Base-by-base conservation (phyloP, 2,888 invertebrate genomes). In the Ochlodes sylvanus region DNA sequence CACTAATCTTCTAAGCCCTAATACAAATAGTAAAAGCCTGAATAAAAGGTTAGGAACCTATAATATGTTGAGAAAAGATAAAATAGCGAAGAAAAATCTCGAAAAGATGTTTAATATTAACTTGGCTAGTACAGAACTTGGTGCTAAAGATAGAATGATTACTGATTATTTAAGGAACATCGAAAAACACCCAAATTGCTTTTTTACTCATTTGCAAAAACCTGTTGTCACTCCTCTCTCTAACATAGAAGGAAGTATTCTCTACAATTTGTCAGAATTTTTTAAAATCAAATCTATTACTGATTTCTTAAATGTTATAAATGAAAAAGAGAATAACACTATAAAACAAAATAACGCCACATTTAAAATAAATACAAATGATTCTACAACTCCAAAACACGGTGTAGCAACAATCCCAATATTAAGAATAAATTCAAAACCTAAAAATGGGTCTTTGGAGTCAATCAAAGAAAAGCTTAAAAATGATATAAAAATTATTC, bases 221-320 rank as follows among this genome's bases (percentile, higher is more conserved):
- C 71, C 77, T 42, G 44, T 71, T 19, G 15, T 65, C 15, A 75
- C 72, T 34, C 38, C 72, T 10, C 44, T 74, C n/a, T 72, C 80
- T n/a, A 79, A 75, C 58, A 63, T 86, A 38, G 83, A 88, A 81
- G 86, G 89, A 1, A 83, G 86, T 68, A 86, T 89, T 71, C 75
- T 91, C 61, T 76, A 88, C 2, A 90, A 88, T 72, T 76, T 93
- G 44, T 87, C 88, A 0, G 88, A 93, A 64, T 88, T 91, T 72
- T 86, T 89, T 6, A 91, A 88, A 77, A 83, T 90, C 2, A 89
- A 89, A 72, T 88, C 91, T 0, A 81, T 87, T 42, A 73, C 82
- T n/a, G 91, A 90, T 73, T 80, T 92, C 47, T 63, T 89, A 0
- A 86, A 86, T 63, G 57, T 87, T 52, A 52, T 88, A 63, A 74